Conservation (phyloP, 2,888 invertebrate genomes). For the Kryphioiulus occultus region DNA sequence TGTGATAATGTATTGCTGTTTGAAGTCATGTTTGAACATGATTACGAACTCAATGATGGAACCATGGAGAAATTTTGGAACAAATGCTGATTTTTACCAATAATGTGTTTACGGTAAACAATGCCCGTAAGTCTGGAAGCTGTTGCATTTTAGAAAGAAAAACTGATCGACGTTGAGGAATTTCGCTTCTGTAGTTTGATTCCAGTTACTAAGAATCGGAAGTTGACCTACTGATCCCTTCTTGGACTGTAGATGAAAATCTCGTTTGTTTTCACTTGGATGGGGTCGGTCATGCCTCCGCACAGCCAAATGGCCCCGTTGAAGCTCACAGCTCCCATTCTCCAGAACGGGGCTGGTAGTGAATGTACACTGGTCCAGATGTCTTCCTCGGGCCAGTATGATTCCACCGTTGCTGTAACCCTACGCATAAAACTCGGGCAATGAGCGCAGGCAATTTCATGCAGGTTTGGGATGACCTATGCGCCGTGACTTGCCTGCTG, state of each 20-base stretch:
- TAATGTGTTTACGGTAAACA: too few species aligned
- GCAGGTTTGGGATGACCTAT: not conserved
- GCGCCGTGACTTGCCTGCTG: not conserved
- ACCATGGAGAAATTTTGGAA: too few species aligned
- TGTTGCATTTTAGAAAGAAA: too few species aligned
- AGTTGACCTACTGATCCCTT: not conserved
- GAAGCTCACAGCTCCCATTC: not conserved
- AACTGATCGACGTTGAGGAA: too few species aligned
- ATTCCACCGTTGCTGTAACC: not conserved
- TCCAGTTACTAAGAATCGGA: not conserved
- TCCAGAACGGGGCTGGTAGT: not conserved
- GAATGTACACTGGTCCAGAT: not conserved
- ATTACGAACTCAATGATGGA: too few species aligned
- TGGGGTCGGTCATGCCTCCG: not conserved
- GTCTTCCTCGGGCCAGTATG: not conserved
- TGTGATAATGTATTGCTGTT: too few species aligned
- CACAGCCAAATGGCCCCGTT: slow-evolving; percentile 12
- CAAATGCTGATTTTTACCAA: too few species aligned
- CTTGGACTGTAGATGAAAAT: not conserved
- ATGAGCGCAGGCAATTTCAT: not conserved
- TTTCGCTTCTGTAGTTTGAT: not conserved
- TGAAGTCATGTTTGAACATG: too few species aligned
- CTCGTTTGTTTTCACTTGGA: not conserved
- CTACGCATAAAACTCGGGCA: not conserved
- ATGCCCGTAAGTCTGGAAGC: too few species aligned